phyloP scores from a whole-genome alignment of 1,140 invertebrate genomes.

The Apis dorsata region DNA sequence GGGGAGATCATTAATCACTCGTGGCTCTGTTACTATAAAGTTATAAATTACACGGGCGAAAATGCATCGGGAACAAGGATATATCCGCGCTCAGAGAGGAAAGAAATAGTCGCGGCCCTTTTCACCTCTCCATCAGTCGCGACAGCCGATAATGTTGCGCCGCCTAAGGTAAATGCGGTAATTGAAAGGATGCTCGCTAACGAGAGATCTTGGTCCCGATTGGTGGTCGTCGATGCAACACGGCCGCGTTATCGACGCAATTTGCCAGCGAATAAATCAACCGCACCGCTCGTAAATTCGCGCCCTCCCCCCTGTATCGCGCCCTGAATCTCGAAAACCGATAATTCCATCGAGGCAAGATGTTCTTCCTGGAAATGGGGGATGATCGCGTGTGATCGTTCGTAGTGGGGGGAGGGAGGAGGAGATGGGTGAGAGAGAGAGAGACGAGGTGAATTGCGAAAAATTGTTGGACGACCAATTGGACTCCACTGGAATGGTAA shows the following conservation, averaged over 20 bases:
- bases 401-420: background rate
- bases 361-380: slow-evolving; percentile 18
- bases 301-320: slow-evolving; percentile 1
- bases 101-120: too few species aligned
- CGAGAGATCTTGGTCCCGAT: slow-evolving; percentile 3
- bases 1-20: slow-evolving; percentile 23
- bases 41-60: slow-evolving; percentile 32
- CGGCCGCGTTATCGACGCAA: slow-evolving; percentile 19
- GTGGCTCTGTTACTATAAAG: slow-evolving; percentile 41
- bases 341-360: slow-evolving; percentile 37
- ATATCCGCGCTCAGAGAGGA: too few species aligned
- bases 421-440: too few species aligned
- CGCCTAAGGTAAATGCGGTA: slow-evolving; percentile 28
- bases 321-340: background rate
- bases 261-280: slow-evolving; percentile 42
- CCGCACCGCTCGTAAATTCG: slow-evolving; percentile 26
- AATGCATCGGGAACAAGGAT: background rate
- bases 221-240: background rate
- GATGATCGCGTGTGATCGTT: slow-evolving; percentile 4
- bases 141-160: slow-evolving; percentile 33
- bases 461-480: too few species aligned
- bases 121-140: slow-evolving; percentile 2
- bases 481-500: too few species aligned
- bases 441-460: background rate
- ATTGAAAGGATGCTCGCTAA: slow-evolving; percentile 39